Evolutionary conservation across 2,797 vertebrate genomes (phyloP).

Genomic region (Gastrophryne carolinensis): DNA sequence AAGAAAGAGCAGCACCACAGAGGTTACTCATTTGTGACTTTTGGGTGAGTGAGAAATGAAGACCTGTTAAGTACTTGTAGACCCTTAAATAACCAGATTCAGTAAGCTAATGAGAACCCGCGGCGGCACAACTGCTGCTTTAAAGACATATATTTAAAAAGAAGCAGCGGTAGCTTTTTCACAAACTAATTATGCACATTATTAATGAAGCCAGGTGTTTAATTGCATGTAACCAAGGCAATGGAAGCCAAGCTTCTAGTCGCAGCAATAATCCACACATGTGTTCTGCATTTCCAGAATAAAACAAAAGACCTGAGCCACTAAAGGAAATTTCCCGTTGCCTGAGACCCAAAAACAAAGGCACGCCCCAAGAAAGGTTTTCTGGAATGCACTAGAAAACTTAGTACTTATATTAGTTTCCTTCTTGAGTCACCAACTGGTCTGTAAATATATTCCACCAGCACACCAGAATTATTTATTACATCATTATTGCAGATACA

Average conservation of each 20-base stretch:
- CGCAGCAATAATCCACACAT: slow-evolving; percentile 37
- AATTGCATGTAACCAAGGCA: slow-evolving; percentile 34
- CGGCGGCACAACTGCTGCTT: neutral
- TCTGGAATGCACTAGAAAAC: too few relatives aligned
- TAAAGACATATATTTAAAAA: slow-evolving; percentile 17
- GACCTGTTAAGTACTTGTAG: neutral
- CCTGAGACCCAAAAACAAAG: too few relatives aligned
- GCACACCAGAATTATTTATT: too few relatives aligned
- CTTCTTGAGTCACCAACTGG: too few relatives aligned
- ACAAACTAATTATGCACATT: slow-evolving; percentile 38
- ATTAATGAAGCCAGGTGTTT: slow-evolving; percentile 44
- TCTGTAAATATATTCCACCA: too few relatives aligned
- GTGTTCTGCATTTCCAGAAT: slow-evolving; percentile 31
- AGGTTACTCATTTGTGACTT: neutral
- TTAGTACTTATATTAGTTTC: too few relatives aligned
- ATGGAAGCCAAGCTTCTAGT: slow-evolving; percentile 32
- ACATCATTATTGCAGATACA: too few relatives aligned
- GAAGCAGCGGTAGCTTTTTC: slow-evolving; percentile 19
- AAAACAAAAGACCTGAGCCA: too few relatives aligned
- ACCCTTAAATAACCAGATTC: neutral
- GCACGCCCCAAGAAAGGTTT: too few relatives aligned
- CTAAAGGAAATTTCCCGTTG: too few relatives aligned
- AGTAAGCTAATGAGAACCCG: neutral
- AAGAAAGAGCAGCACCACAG: neutral
- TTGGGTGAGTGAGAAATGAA: neutral